These are phyloP conservation scores for Crenuchus spilurus DNA, from an alignment of 2,797 vertebrate species.

Conservation along the genomic window DNA sequence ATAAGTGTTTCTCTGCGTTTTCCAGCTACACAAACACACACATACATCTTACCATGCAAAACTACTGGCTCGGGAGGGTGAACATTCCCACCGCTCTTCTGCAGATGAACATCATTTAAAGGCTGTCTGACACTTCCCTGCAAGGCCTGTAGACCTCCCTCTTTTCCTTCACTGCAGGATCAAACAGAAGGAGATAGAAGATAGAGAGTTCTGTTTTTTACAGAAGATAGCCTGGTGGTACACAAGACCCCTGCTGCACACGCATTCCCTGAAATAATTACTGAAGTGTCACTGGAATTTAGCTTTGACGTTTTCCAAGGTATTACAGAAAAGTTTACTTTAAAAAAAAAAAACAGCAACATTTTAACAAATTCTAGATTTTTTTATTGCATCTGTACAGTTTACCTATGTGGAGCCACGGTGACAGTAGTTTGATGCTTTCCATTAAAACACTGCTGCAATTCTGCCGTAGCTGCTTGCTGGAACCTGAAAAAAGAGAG, in stretches of 20 bases:
- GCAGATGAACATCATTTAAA: slow-evolving; percentile 27
- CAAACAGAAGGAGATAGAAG: slow-evolving; percentile 22
- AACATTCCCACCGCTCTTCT: slow-evolving; percentile 7
- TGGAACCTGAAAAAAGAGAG: slow-evolving; percentile 44
- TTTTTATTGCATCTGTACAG: not conserved
- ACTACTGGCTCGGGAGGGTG: slow-evolving; percentile 13
- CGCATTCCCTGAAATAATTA: not conserved
- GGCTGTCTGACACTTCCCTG: slow-evolving; percentile 33
- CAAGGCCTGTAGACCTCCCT: slow-evolving; percentile 15
- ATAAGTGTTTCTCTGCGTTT: not conserved
- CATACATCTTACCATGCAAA: slow-evolving; percentile 30
- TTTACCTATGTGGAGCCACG: slow-evolving; percentile 36
- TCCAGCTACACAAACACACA: not conserved
- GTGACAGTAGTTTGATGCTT: slow-evolving; percentile 19
- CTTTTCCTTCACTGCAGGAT: slow-evolving; percentile 37
- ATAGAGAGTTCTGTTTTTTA: slow-evolving; percentile 12
- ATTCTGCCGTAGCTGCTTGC: slow-evolving; percentile 15
- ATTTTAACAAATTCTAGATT: not conserved
- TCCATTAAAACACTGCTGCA: slow-evolving; percentile 48
- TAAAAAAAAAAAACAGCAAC: not conserved
- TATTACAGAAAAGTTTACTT: not conserved
- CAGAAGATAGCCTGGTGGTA: slow-evolving; percentile 25
- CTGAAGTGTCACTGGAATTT: slow-evolving; percentile 16
- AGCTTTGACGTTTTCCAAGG: not conserved
- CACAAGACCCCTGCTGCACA: slow-evolving; percentile 8